These are phyloP conservation scores for Ophioninae sp. DNA, from an alignment of 2,888 invertebrate genomes.

Conservation along the genomic window DNA sequence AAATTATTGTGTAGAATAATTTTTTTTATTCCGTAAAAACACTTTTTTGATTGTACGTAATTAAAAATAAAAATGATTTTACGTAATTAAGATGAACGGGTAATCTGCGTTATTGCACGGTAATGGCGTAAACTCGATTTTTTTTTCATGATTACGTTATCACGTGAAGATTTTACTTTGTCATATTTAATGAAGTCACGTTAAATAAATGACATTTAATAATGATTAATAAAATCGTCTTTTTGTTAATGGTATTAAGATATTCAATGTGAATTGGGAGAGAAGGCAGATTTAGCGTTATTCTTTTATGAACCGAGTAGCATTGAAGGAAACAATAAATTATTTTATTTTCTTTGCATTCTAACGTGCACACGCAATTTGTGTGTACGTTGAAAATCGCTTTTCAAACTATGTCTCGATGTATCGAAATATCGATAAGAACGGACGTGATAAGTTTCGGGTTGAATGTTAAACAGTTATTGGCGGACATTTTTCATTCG, in stretches of 20 bases:
- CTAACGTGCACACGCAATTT: neutral
- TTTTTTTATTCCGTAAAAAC: too few relatives aligned
- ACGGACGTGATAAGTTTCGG: constrained; percentile 41
- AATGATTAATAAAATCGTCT: too few relatives aligned
- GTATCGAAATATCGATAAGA: constrained; percentile 28
- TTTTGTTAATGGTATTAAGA: too few relatives aligned
- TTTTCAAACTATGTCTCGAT: neutral
- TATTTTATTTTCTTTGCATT: neutral
- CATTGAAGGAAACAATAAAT: neutral
- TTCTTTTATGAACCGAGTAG: neutral
- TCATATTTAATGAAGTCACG: neutral
- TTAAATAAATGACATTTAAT: too few relatives aligned
- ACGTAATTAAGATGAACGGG: too few relatives aligned
- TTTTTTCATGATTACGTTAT: too few relatives aligned
- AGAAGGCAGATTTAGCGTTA: neutral
- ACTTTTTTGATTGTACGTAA: too few relatives aligned
- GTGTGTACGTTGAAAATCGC: neutral
- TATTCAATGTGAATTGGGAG: neutral
- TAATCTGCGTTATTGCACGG: too few relatives aligned
- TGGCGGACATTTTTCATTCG: constrained; percentile 14
- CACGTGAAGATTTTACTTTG: neutral
- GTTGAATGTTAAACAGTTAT: constrained; percentile 23
- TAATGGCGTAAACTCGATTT: too few relatives aligned
- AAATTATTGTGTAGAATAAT: too few relatives aligned
- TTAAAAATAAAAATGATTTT: too few relatives aligned